Evolutionary conservation across 2,113 vertebrate genomes (phyloP).

Genomic region (Phodopus roborovskii): DNA sequence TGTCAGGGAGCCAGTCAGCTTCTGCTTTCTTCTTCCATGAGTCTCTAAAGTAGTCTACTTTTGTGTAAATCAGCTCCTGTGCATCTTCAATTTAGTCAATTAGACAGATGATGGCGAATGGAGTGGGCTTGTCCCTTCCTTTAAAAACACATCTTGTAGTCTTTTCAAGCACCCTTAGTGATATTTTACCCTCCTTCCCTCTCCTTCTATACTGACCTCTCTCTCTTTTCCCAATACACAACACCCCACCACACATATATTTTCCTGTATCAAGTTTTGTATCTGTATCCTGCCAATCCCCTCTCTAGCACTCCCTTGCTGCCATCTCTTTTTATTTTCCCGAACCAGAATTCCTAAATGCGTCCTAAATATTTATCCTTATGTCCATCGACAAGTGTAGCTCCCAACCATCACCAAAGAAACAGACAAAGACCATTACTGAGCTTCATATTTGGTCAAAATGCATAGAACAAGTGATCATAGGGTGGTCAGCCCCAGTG

Average conservation of each 20-base stretch:
- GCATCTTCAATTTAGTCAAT: neutral
- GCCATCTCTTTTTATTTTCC: neutral
- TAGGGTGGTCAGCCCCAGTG: neutral
- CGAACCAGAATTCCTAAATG: neutral
- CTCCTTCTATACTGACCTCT: neutral
- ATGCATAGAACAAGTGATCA: neutral
- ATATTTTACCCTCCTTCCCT: neutral
- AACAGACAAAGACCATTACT: neutral
- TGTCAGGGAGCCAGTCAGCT: neutral
- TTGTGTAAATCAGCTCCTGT: neutral
- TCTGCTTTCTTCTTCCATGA: neutral
- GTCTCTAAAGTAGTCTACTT: neutral
- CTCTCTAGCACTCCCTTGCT: neutral
- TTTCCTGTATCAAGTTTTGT: neutral
- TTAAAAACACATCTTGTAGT: neutral
- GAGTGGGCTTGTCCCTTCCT: neutral
- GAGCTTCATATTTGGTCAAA: neutral
- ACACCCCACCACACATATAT: neutral
- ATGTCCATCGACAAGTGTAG: neutral
- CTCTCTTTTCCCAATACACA: neutral
- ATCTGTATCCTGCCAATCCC: neutral
- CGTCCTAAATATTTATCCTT: neutral
- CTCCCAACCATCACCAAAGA: neutral
- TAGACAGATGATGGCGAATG: neutral
- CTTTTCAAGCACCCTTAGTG: neutral